These are phyloP conservation scores for Pempheris klunzingeri DNA, from an alignment of 2,797 vertebrate species.

Conservation along the genomic window DNA sequence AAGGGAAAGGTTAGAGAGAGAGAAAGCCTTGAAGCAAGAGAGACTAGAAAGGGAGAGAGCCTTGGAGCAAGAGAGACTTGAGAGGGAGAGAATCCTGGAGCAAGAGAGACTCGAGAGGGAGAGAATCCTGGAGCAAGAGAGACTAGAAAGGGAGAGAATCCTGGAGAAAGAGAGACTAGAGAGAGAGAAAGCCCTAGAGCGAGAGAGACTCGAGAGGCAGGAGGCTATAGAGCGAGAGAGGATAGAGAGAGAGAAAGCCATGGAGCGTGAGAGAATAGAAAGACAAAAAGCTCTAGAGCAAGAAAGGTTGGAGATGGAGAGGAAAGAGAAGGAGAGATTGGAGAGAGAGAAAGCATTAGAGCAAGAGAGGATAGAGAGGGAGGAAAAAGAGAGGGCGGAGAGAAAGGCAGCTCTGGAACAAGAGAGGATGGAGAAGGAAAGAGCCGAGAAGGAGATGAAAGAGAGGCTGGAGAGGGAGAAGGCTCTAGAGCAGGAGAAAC, in stretches of 20 bases:
- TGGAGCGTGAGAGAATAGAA: constrained; percentile 49
- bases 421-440: constrained; percentile 54
- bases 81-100: constrained; percentile 40
- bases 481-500: constrained; percentile 47
- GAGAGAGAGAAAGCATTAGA: constrained; percentile 54
- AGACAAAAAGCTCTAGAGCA: constrained; percentile 56
- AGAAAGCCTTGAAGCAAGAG: constrained; percentile 57
- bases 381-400: constrained; percentile 40
- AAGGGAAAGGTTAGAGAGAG: constrained; percentile 43
- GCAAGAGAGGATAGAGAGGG: constrained; percentile 36
- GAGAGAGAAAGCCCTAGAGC: constrained; percentile 46
- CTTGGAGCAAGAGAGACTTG: constrained; percentile 51
- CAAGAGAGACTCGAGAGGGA: constrained; percentile 53
- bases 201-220: constrained; percentile 61
- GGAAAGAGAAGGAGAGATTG: constrained; percentile 40
- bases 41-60: constrained; percentile 51
- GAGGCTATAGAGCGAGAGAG: constrained; percentile 48
- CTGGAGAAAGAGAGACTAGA: constrained; percentile 46
- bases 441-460: constrained; percentile 55
- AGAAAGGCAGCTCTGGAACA: constrained; percentile 52
- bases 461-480: constrained; percentile 60
- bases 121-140: constrained; percentile 38
- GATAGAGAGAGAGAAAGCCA: constrained; percentile 44
- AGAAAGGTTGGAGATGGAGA: constrained; percentile 49
- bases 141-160: constrained; percentile 31